These are phyloP conservation scores for Aelia acuminata DNA, from an alignment of 2,888 invertebrate genomes.

Conservation along the genomic window DNA sequence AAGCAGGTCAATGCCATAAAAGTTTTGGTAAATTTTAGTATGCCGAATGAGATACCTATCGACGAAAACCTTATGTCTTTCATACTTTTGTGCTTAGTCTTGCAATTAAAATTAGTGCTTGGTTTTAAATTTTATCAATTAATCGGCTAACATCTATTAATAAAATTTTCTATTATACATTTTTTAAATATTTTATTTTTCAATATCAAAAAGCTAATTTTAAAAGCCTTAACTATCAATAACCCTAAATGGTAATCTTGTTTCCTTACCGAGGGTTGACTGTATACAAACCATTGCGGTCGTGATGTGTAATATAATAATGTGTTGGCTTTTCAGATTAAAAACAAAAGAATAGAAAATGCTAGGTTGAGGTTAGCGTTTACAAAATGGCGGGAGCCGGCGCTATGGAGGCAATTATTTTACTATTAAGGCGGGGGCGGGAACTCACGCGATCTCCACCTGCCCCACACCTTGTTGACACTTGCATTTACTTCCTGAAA, in stretches of 20 bases:
- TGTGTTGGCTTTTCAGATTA: neutral
- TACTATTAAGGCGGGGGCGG: slow-evolving; percentile 52
- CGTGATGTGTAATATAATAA: neutral
- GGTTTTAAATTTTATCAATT: too few species aligned
- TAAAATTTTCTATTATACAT: too few species aligned
- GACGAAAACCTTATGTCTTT: too few species aligned
- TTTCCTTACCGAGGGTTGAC: neutral
- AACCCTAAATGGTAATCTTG: neutral
- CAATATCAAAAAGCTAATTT: too few species aligned
- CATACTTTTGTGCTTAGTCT: too few species aligned
- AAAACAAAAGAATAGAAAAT: neutral
- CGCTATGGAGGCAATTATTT: slow-evolving; percentile 52
- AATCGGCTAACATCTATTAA: too few species aligned
- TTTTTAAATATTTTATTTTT: too few species aligned
- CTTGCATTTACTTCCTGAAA: slow-evolving; percentile 8
- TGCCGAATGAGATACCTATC: too few species aligned
- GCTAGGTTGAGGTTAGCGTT: slow-evolving; percentile 21
- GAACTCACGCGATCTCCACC: slow-evolving; percentile 44
- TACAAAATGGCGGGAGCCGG: slow-evolving; percentile 51
- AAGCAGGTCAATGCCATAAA: too few species aligned
- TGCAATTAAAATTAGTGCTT: too few species aligned
- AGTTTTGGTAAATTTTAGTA: too few species aligned
- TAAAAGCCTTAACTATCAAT: neutral
- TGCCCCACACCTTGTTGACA: slow-evolving; percentile 31
- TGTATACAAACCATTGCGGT: neutral